Base-by-base conservation (phyloP, 2,113 vertebrate genomes). In the Megaceryle torquata region DNA sequence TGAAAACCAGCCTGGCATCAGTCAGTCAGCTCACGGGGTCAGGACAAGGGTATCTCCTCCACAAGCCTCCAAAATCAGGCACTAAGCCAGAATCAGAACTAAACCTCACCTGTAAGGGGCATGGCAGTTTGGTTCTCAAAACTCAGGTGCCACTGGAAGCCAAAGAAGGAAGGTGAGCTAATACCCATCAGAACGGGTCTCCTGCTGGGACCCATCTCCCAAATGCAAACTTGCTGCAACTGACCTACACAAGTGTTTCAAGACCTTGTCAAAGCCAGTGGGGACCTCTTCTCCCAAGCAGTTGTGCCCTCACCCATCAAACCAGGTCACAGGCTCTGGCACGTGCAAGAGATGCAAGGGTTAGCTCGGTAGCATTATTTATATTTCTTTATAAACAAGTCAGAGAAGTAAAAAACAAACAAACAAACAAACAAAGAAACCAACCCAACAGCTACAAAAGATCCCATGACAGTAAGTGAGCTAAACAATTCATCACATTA, bases 11-110 rank as follows among this genome's bases (percentile, higher is more conserved):
- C 4, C 64, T 78, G 26, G 21, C 21, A 46, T 48, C n/a, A 26
- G 17, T 16, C 56, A 46, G 21, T 9, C 48, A 87, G 13, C 33
- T 81, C 5, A 0, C 17, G 39, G 41, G 10, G 16, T 29, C 72
- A 65, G n/a, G 33, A 53, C 0, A 0, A 74, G 11, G 7, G 3
- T 35, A 6, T 48, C 10, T 57, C 35, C 46, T 75, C 31, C 37
- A 48, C 0, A 0, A 4, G 31, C 75, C 56, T 77, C 41, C 46
- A 61, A 35, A 87, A 88, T 11, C 2, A 6, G 31, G 35, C 28
- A 22, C 17, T 48, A 86, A 59, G 15, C 54, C 50, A 19, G 60
- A 86, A 67, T 37, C 25, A 74, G 56, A 83, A 64, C 0, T n/a
- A 56, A 72, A 46, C 18, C 26, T 65, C 6, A 29, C 5, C 57